phyloP scores from a whole-genome alignment of 1,140 invertebrate species.

The Scaptomyza hsui region DNA sequence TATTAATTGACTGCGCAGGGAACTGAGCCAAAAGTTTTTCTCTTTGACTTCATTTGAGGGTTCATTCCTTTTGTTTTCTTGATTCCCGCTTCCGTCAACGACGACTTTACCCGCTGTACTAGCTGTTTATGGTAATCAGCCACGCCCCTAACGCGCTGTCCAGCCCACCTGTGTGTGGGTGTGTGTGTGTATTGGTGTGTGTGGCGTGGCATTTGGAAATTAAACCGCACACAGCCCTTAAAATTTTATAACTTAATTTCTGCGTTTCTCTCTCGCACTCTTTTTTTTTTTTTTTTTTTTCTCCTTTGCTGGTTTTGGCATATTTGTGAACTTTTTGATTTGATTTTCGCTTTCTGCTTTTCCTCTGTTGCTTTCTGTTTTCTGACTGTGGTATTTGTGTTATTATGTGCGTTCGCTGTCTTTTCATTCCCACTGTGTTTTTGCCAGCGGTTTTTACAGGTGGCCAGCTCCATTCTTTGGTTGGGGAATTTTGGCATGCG shows the following conservation, averaged over 20 bases:
- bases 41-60: slow-evolving; percentile 64
- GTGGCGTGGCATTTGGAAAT: slow-evolving; percentile 74
- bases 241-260: slow-evolving; percentile 82
- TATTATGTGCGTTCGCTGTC: slow-evolving; percentile 22
- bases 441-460: neutral
- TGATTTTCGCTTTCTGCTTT: slow-evolving; percentile 61
- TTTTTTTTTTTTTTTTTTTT: slow-evolving; percentile 7
- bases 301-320: slow-evolving; percentile 57
- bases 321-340: slow-evolving; percentile 81
- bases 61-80: slow-evolving; percentile 80
- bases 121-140: slow-evolving; percentile 69
- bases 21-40: slow-evolving; percentile 28
- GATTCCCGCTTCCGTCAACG: slow-evolving; percentile 72
- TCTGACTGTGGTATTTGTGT: slow-evolving; percentile 3
- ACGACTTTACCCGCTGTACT: slow-evolving; percentile 30
- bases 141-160: slow-evolving; percentile 31
- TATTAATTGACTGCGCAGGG: slow-evolving; percentile 63
- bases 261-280: slow-evolving; percentile 25
- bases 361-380: slow-evolving; percentile 32
- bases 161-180: slow-evolving; percentile 52
- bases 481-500: slow-evolving; percentile 55
- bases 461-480: slow-evolving; percentile 36
- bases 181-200: slow-evolving; percentile 21
- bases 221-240: slow-evolving; percentile 77
- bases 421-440: slow-evolving; percentile 4